These are phyloP conservation scores for Campoplex nolae DNA, from an alignment of 2,888 invertebrate genomes.

Conservation along the genomic window DNA sequence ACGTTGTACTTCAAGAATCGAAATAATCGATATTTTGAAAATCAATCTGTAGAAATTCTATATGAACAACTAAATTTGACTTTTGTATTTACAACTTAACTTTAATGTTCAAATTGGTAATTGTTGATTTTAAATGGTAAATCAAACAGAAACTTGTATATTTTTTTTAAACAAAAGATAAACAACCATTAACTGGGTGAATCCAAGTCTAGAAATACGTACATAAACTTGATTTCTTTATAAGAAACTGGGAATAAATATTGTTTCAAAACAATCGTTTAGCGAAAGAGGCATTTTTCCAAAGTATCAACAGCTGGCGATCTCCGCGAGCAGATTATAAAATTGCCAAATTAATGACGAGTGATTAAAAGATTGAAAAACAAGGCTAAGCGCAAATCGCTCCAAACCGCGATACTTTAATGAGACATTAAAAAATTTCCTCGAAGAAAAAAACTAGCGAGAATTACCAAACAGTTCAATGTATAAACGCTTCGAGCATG, in stretches of 20 bases:
- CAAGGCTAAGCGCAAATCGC: not conserved
- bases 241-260: too few relatives aligned
- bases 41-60: not conserved
- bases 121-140: not conserved
- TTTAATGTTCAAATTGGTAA: not conserved
- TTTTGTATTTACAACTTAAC: not conserved
- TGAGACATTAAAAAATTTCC: not conserved
- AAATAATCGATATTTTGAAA: not conserved
- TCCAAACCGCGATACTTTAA: not conserved
- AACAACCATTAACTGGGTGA: not conserved
- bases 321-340: not conserved
- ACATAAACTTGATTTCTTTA: too few relatives aligned
- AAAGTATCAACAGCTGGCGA: not conserved
- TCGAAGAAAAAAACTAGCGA: slow-evolving; percentile 13
- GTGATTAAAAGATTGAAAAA: not conserved
- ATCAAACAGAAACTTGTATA: not conserved
- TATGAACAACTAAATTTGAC: not conserved
- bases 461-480: not conserved
- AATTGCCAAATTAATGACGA: not conserved
- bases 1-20: not conserved
- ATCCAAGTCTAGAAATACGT: too few relatives aligned
- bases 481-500: slow-evolving; percentile 21
- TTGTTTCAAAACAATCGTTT: not conserved
- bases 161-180: not conserved
- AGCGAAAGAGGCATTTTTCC: not conserved